Base-by-base conservation (phyloP, 2,888 invertebrate genomes). In the Eristalis pertinax region DNA sequence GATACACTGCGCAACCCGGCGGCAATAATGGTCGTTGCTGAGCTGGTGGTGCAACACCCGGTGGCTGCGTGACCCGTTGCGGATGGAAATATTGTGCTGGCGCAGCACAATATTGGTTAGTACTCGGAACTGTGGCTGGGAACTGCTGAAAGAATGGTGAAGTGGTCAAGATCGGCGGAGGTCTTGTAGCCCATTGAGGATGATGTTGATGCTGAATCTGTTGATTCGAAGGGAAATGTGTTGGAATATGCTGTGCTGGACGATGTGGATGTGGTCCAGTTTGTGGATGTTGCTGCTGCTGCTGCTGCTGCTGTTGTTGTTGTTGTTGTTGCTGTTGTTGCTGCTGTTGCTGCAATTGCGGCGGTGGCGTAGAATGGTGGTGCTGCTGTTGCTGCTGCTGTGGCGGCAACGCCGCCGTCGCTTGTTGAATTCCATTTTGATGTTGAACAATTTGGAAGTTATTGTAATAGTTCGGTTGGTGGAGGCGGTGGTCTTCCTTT, bases 11-110 rank as follows among this genome's bases (percentile, higher is more conserved):
- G 84, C 89, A 89, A 70, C 65, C 65, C 0, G 89, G 65, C 73
- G 91, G 78, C 26, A 91, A 73, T 2, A 90, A 62, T 79, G 90
- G 75, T 7, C 92, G 91, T 10, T 87, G 89, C 7, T 72, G 90
- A 74, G 90, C 89, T 83, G 90, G 89, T 80, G 91, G 90, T 77
- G 89, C 88, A 24, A 89, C 73, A 22, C 73, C 72, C 32, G 87
- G 19, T 13, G 75, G 29, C 76, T 84, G 87, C 15, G 72, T 60
- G 22, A 82, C 65, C 24, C 68, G 84, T 11, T 79, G 79, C 5
- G 77, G 38, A 22, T 70, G 72, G 22, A 62, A 87, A 15, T 58
- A 84, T 41, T 79, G 84, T 32, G 70, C 65, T 50, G 78, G 70
- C 35, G 86, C 69, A 10, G 74, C 70, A 75, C 86, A 86, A 68